Conservation (phyloP, 2,797 vertebrate genomes). For the Rousettus madagascariensis region DNA sequence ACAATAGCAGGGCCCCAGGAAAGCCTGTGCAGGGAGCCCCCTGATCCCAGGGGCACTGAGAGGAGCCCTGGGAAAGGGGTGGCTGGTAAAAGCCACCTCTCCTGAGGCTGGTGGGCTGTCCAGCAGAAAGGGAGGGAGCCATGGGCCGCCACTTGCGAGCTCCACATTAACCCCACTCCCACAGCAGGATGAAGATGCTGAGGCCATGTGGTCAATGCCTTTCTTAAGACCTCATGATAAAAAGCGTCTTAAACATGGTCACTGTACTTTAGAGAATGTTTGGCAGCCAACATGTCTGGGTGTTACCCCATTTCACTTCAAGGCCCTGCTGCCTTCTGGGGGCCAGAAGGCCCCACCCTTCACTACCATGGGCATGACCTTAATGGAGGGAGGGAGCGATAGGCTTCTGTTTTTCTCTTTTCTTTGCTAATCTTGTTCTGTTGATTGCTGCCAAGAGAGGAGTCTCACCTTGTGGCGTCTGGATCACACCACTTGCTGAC, state of each 20-base stretch:
- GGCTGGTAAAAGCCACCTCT: no score
- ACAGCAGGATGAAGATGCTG: neutral
- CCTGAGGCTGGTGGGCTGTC: neutral
- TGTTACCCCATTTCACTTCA: neutral
- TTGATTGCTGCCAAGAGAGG: neutral
- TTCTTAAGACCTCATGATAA: neutral
- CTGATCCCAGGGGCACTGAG: neutral
- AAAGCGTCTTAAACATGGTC: neutral
- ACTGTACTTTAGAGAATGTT: neutral
- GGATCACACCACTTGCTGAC: neutral
- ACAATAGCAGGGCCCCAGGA: neutral
- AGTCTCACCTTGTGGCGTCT: neutral
- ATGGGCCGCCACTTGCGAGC: neutral
- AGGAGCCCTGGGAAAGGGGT: neutral
- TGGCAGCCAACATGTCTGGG: neutral
- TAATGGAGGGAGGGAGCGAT: neutral
- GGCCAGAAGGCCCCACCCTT: neutral
- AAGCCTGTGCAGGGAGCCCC: no score
- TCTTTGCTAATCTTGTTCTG: neutral
- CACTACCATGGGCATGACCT: neutral
- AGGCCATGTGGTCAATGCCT: accelerated
- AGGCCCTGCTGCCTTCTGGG: neutral
- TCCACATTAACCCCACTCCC: neutral
- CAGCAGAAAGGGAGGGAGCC: neutral
- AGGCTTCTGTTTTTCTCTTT: neutral